Evolutionary conservation across 2,888 invertebrate species (phyloP).

Genomic region (Antheraea assamensis): DNA sequence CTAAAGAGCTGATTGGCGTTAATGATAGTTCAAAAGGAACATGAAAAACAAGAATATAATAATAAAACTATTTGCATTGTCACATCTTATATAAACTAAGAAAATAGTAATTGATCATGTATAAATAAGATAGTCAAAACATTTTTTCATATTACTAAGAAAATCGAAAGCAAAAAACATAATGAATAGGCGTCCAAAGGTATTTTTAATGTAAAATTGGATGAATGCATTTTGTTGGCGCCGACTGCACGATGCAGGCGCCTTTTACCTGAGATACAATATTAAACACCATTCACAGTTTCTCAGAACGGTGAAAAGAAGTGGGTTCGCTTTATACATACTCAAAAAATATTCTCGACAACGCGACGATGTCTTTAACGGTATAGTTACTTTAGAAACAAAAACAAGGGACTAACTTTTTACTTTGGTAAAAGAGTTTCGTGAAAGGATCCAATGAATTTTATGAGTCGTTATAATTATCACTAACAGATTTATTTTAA

Average conservation of each 20-base stretch:
- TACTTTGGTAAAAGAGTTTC: not conserved
- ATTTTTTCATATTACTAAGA: not conserved
- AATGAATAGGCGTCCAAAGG: not conserved
- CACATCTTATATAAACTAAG: not conserved
- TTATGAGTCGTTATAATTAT: not conserved
- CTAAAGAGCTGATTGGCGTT: not conserved
- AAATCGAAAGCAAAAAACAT: not conserved
- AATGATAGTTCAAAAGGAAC: not conserved
- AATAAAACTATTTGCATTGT: not conserved
- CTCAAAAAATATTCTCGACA: not conserved
- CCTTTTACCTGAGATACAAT: constrained; percentile 11
- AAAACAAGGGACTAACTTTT: not conserved
- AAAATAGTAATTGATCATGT: not conserved
- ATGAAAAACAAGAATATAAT: not conserved
- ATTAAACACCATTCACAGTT: constrained; percentile 7
- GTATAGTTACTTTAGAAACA: not conserved
- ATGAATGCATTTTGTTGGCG: constrained; percentile 1
- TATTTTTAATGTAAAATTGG: not conserved
- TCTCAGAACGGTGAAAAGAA: constrained; percentile 10
- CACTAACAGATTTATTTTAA: no score
- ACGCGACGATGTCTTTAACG: not conserved
- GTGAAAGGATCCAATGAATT: not conserved
- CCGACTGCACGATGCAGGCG: not conserved
- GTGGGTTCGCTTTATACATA: not conserved
- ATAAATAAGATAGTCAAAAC: no score